phyloP scores from a whole-genome alignment of 1,140 invertebrate species.

The Drosophila busckii region DNA sequence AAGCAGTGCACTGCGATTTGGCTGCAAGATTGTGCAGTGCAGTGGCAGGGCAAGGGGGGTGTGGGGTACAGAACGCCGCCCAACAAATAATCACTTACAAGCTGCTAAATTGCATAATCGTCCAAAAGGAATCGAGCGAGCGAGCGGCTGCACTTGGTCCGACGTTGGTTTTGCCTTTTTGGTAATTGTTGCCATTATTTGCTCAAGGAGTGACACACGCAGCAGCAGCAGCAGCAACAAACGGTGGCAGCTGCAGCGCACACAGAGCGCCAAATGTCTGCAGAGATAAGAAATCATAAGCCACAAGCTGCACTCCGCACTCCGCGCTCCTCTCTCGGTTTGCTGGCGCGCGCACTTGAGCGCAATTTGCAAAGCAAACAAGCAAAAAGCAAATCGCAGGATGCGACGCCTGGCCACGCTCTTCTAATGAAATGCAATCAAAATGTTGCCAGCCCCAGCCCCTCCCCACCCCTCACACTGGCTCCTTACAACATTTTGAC shows the following conservation, averaged over 20 bases:
- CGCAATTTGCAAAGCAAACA: constrained; percentile 72
- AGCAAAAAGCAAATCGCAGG: constrained; percentile 50
- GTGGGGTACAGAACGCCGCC: constrained; percentile 56
- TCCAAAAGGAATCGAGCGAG: constrained; percentile 66
- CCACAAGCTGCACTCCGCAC: constrained; percentile 14
- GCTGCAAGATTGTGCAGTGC: not conserved
- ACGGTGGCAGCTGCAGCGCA: constrained; percentile 1
- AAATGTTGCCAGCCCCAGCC: constrained; percentile 39
- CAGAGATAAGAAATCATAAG: constrained; percentile 65
- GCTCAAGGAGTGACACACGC: constrained; percentile 67
- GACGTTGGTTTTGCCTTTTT: not conserved
- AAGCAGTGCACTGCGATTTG: constrained; percentile 12
- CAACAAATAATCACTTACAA: constrained; percentile 77
- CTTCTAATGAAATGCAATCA: constrained; percentile 69
- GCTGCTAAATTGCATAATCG: constrained; percentile 77
- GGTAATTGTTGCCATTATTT: constrained; percentile 75
- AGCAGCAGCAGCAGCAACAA: constrained; percentile 16
- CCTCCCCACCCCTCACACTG: not conserved
- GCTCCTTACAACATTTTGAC: not conserved
- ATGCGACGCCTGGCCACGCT: constrained; percentile 9
- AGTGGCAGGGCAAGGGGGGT: constrained; percentile 1
- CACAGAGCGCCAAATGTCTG: constrained; percentile 1
- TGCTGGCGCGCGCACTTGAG: constrained; percentile 23
- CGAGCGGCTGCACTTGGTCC: constrained; percentile 31
- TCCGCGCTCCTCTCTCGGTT: constrained; percentile 10